These are phyloP conservation scores for Forficula auricularia DNA, from an alignment of 1,140 invertebrate species.

Conservation along the genomic window DNA sequence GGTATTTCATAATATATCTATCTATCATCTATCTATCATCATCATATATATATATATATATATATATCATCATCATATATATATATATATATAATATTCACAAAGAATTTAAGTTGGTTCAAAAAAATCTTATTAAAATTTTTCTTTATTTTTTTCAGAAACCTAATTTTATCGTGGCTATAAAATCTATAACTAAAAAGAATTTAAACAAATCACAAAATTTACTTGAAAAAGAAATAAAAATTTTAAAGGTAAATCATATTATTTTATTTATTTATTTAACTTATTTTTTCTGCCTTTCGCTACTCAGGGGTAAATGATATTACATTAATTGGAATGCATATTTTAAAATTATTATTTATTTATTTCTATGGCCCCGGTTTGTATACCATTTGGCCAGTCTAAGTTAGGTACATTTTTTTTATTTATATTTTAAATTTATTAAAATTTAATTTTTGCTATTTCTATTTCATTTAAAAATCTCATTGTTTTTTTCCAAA, in stretches of 20 bases:
- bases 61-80: not conserved
- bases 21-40: not conserved
- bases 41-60: not conserved
- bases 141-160: slow-evolving; percentile 45
- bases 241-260: slow-evolving; percentile 72
- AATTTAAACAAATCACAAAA: slow-evolving; percentile 92
- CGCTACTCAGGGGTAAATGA: too few relatives aligned
- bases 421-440: too few relatives aligned
- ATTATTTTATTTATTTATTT: slow-evolving; percentile 5
- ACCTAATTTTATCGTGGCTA: slow-evolving; percentile 71
- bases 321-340: too few relatives aligned
- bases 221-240: slow-evolving; percentile 93
- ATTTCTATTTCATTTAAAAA: too few relatives aligned
- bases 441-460: too few relatives aligned
- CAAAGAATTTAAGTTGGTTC: not conserved
- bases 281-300: slow-evolving; percentile 5
- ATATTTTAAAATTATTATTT: too few relatives aligned
- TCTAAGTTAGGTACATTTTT: too few relatives aligned
- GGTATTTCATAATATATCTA: too few relatives aligned
- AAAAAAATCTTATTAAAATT: slow-evolving; percentile 7
- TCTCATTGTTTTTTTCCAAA: too few relatives aligned
- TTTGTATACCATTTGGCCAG: too few relatives aligned
- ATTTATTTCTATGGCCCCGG: too few relatives aligned
- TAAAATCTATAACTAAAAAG: slow-evolving; percentile 96
- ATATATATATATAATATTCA: slow-evolving; percentile 6